Percentiles rank a stretch among this genome's conserved stretches.
These are phyloP conservation scores for Sebastes vulpes DNA, from an alignment of 2,797 vertebrate species.

Conservation along the genomic window DNA sequence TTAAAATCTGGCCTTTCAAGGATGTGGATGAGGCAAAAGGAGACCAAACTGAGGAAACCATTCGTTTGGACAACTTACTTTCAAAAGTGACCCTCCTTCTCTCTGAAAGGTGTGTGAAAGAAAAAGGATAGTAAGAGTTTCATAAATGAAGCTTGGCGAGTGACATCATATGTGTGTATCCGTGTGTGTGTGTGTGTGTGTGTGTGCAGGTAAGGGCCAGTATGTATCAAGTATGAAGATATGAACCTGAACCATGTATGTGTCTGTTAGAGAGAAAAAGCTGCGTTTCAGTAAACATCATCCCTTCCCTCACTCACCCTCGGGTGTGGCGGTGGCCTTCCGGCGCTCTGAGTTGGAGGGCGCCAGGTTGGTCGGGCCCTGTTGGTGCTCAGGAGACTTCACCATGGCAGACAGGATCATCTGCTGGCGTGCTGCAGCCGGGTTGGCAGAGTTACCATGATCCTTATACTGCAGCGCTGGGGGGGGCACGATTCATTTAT, in stretches of 20 bases:
- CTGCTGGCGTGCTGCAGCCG: conserved; percentile 93
- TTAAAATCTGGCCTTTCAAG: conserved; percentile 79
- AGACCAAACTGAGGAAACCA: conserved; percentile 67
- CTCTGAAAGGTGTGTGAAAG: conserved; percentile 85
- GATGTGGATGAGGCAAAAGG: conserved; percentile 63
- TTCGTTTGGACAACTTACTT: conserved; percentile 85
- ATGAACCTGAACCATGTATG: conserved; percentile 1
- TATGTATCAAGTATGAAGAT: neutral
- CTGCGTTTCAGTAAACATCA: neutral
- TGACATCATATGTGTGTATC: conserved; percentile 10
- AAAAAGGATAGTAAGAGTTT: conserved; percentile 79
- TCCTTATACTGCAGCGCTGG: conserved; percentile 96
- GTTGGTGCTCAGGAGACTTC: conserved; percentile 97
- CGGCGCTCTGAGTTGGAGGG: conserved; percentile 92
- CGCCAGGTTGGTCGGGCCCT: conserved; percentile 89
- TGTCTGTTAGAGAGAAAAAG: neutral
- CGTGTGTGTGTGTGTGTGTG: neutral
- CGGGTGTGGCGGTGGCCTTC: conserved; percentile 93
- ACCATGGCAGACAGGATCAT: conserved; percentile 96
- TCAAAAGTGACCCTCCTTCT: conserved; percentile 90
- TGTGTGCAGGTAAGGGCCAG: conserved; percentile 11
- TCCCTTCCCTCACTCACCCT: conserved; percentile 85
- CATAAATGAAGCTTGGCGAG: conserved; percentile 38
- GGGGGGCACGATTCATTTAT: neutral
- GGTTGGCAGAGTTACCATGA: conserved; percentile 88